Evolutionary conservation across 2,888 invertebrate genomes (phyloP), one percentile per base, ranked within the genome.

Genomic region (Pollenia angustigena): DNA sequence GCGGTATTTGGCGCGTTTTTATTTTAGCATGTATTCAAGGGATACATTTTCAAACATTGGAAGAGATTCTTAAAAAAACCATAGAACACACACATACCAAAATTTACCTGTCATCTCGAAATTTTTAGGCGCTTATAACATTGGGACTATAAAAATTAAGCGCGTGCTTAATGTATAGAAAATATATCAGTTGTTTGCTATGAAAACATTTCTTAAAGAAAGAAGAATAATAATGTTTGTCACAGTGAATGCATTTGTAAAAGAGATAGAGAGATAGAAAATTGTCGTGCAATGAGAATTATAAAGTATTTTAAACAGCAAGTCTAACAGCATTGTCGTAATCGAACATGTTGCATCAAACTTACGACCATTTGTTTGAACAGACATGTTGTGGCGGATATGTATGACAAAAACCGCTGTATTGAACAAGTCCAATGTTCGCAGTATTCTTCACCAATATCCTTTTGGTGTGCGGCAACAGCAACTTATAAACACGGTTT

Each of bases 91-190:
- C 44, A 7, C 44, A 64, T 44, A 52, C 16, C 40, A 11, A 52
- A 50, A 12, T 50, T 23, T 66, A 66, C 48, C 66, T 66, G 66
- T 2, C 14, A 23, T 46, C 23, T 18, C 4, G 4, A 16, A 10
- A 11, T 46, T 32, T 32, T 32, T 32, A 32, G 32, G 4, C 32
- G 32, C 32, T 32, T 32, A 6, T 32, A 32, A 32, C 16, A 44
- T 69, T 52, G 50, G 68, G 40, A 69, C 9, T 50, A 9, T 50
- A 68, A 71, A 44, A 54, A 56, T 23, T 44, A 46, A 72, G 56
- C 72, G 72, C 72, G 72, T 56, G 72, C 56, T 72, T 32, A 32
- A 23, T 23, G 23, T 23, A 23, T 23, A 23, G 23, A 23, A 56
- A 72, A 54, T 44, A 6, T 56, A 56, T 12, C 6, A 32, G 32